phyloP scores from a whole-genome alignment of 2,113 vertebrate genomes.

The Brevimyrus niger region DNA sequence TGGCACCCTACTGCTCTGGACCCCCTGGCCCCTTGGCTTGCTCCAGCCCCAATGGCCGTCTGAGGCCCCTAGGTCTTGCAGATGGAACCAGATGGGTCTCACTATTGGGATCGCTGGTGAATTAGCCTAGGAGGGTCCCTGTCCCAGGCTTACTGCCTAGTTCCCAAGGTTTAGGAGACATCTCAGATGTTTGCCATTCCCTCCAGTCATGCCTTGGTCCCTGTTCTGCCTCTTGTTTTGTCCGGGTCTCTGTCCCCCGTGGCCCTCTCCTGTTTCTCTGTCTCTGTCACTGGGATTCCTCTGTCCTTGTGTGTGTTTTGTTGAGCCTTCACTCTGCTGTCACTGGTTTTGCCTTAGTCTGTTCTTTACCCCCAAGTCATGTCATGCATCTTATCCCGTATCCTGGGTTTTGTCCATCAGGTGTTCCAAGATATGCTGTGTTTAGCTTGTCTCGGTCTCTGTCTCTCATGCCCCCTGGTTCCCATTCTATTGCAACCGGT shows the following conservation, averaged over 20 bases:
- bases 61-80: not conserved
- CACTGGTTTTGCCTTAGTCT: too few relatives aligned
- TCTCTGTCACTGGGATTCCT: too few relatives aligned
- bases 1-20: not conserved
- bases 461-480: not conserved
- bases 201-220: not conserved
- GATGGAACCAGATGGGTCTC: not conserved
- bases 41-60: not conserved
- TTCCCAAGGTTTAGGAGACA: not conserved
- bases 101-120: not conserved
- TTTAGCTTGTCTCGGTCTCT: not conserved
- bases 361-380: not conserved
- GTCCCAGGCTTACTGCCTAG: not conserved
- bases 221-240: not conserved
- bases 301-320: too few relatives aligned
- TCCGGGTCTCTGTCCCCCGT: not conserved
- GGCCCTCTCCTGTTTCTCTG: too few relatives aligned
- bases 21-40: not conserved
- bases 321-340: too few relatives aligned
- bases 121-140: not conserved
- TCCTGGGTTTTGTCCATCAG: not conserved
- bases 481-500: not conserved
- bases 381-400: not conserved
- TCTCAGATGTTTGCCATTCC: not conserved
- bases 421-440: not conserved